Evolutionary conservation across 2,888 invertebrate genomes (phyloP), one percentile per base, ranked within the genome.

Genomic region (Hypena proboscidalis): DNA sequence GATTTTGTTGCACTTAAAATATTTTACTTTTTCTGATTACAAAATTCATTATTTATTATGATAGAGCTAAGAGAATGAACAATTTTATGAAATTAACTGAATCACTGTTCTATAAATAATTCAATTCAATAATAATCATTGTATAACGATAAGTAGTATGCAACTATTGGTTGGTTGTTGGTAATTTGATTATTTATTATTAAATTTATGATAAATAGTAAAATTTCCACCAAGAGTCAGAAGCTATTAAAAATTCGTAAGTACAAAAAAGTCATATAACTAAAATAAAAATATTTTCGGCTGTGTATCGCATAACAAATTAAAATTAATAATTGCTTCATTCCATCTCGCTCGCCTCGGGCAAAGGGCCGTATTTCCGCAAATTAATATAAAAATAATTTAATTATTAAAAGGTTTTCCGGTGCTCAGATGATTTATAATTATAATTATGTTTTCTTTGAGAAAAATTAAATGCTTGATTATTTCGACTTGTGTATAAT

Each of bases 381-480:
- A 21, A 42, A 51, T 38, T 15, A 33, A 49, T 37, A 37, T 10
- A 14, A 48, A 46, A 45, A 35, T 42, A 43, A 50, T 43, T 27
- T 36, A 39, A 52, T 39, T 34, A 45, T 52, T 40, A 30, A 31
- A 42, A 30, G 25, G 25, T 35, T 49, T 34, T 27, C 1, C 11
- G 40, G 27, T 42, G 21, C 35, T 44, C 13, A 13, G 20, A 9
- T 23, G 34, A 30, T 9, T 32, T 15, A 4, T 23, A 21, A 35
- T 35, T 32, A 32, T 35, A 30, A 45, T 43, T 41, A 36, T 29
- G 33, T 52, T 58, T 62, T 45, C 40, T 52, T 51, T 33, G 17
- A 25, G 11, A 26, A 22, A 31, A 26, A 22, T 20, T 3, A 37
- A 40, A 34, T 5, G 22, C 13, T 50, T 36, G n/a, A 40, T 33